Evolutionary conservation across 2,888 invertebrate species (phyloP).

Genomic region (Euplagia quadripunctaria): DNA sequence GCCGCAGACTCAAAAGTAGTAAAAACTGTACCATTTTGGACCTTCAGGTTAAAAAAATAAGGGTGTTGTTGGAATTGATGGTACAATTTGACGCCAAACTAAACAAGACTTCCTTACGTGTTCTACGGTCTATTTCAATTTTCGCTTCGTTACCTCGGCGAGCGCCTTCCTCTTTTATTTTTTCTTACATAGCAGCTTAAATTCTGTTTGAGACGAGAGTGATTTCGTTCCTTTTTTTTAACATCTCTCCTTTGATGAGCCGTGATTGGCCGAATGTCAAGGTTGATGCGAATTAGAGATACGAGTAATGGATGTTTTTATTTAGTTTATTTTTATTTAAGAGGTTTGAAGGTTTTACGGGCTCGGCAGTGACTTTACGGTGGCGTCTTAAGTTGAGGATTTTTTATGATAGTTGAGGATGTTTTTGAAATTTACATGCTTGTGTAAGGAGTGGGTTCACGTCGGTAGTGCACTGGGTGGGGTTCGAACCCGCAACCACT

Average conservation of each 20-base stretch:
- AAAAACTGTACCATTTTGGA: constrained; percentile 36
- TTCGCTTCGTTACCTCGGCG: constrained; percentile 66
- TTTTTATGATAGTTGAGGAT: neutral
- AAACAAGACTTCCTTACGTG: constrained; percentile 62
- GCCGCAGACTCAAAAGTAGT: constrained; percentile 28
- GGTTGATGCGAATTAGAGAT: neutral
- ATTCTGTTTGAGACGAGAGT: constrained; percentile 35
- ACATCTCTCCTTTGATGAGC: neutral
- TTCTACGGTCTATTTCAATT: constrained; percentile 63
- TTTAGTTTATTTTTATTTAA: neutral
- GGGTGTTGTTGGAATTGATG: constrained; percentile 27
- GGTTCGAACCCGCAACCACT: too few relatives aligned
- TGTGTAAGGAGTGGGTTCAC: too few relatives aligned
- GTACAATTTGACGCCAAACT: constrained; percentile 48
- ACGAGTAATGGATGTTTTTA: neutral
- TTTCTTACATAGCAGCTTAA: constrained; percentile 42
- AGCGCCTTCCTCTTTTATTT: constrained; percentile 54
- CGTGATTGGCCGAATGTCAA: constrained; percentile 5
- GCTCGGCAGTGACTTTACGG: neutral
- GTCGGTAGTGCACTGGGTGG: too few relatives aligned
- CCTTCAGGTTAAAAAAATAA: constrained; percentile 47
- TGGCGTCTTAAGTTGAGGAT: too few relatives aligned
- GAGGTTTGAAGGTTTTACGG: neutral
- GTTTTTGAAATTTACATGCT: too few relatives aligned
- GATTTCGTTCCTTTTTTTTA: constrained; percentile 29